Base-by-base conservation (phyloP, 2,113 vertebrate species). In the Chascanopsetta lugubris region DNA sequence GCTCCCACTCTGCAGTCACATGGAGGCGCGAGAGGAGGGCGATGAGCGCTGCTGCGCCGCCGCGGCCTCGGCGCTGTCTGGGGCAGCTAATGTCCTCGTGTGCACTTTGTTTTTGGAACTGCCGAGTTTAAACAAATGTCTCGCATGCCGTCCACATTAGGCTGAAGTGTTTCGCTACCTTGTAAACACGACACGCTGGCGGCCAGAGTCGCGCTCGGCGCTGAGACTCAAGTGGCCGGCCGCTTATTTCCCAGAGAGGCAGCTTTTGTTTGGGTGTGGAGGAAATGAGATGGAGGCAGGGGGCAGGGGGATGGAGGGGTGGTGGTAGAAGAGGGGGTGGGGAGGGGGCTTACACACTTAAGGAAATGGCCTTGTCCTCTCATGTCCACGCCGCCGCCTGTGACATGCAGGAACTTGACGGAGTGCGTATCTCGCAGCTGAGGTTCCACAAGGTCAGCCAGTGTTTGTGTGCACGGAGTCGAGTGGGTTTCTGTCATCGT, bases 251-350 rank as follows among this genome's bases (percentile, higher is more conserved):
- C 69, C 74, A 84, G 72, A 77, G 83, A 86, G 62, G 60, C 8
- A 10, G 83, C 82, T 87, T 85, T 85, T 88, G 85, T 88, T 88
- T 89, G 73, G 84, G 66, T 82, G 78, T 61, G 71, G 63, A 87
- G 87, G 84, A 88, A 88, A 86, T 86, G 79, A 85, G 79, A 61
- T 46, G 22, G 65, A 53, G 54, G 77, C 0, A n/a, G 1, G 48
- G 51, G 27, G 32, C 1, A 2, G 43, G 5, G 25, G 34, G 1
- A 8, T 8, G 4, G 58, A 57, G 60, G 71, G n/a, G n/a, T n/a
- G 79, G 58, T 46, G 22, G 65, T 48, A 49, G 77, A 0, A n/a
- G 1, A 45, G 51, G 27, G 32, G 1, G 2, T 34, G 5, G 25
- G 34, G 1, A 8, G 8, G 4, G 58, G 60, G 60, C 69, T 15